A percentile compares a stretch with the other conserved stretches of the same genome.
Conservation (phyloP, 2,113 vertebrate species). For the Nyctereutes procyonoides region DNA sequence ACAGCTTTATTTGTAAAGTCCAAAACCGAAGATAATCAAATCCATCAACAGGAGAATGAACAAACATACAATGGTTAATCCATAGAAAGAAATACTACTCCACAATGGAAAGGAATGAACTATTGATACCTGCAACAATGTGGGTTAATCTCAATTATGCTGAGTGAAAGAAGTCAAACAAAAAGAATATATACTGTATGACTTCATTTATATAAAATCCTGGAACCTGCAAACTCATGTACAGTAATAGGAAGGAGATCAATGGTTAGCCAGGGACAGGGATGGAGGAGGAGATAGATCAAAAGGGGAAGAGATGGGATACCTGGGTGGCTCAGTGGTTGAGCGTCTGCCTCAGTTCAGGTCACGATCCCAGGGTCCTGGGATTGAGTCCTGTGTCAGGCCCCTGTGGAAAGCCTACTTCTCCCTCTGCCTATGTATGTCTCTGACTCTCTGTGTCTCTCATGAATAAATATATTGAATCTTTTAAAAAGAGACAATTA, state of each 20-base stretch:
- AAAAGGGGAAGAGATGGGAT: not conserved
- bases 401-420: no score
- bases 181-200: not conserved
- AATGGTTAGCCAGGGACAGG: not conserved
- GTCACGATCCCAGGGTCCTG: no score
- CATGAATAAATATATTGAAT: no score
- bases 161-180: constrained; percentile 3
- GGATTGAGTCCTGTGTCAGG: no score
- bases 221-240: not conserved
- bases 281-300: not conserved
- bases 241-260: not conserved
- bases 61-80: not conserved
- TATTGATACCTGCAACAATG: not conserved
- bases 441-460: no score
- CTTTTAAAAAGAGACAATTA: not conserved
- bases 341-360: no score
- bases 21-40: not conserved
- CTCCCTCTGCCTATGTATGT: no score
- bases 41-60: not conserved
- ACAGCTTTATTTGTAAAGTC: not conserved
- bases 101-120: not conserved
- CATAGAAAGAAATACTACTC: not conserved
- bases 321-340: no score
- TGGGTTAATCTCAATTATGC: not conserved
- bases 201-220: not conserved